A percentile compares a stretch with the other conserved stretches of the same genome.
Evolutionary conservation across 2,113 vertebrate species (phyloP).

Genomic region (Ictalurus furcatus): DNA sequence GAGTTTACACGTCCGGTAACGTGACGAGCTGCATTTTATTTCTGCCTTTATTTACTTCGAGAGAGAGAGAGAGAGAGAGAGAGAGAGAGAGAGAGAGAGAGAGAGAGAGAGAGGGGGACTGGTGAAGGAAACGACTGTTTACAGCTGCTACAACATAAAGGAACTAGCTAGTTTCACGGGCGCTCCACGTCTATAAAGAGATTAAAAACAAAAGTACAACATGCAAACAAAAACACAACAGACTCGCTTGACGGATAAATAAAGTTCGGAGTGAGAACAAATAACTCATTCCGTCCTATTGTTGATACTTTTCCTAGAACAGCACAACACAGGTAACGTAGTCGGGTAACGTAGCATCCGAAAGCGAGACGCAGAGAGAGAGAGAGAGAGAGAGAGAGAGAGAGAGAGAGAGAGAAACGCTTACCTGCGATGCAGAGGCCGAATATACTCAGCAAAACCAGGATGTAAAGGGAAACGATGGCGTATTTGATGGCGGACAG

Average conservation of each 20-base stretch:
- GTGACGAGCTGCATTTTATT: background rate
- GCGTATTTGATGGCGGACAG: conserved; percentile 77
- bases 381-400: background rate
- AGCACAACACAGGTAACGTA: background rate
- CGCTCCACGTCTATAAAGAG: background rate
- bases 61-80: no score
- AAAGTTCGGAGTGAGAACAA: background rate
- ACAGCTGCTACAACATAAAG: background rate
- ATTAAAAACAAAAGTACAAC: background rate
- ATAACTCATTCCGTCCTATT: no score
- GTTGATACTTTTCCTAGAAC: background rate
- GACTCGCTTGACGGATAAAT: background rate
- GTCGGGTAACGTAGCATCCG: no score
- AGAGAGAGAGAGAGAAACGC: background rate
- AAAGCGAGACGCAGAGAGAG: background rate
- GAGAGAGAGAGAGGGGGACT: no score
- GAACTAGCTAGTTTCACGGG: background rate
- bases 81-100: no score
- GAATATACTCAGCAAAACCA: conserved; percentile 77
- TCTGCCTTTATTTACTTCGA: background rate
- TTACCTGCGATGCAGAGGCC: conserved; percentile 78
- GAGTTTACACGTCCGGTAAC: background rate
- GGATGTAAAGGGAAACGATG: conserved; percentile 77
- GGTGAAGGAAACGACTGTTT: background rate
- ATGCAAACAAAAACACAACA: background rate